Evolutionary conservation across 2,113 vertebrate genomes (phyloP).

Genomic region (Recurvirostra avosetta): DNA sequence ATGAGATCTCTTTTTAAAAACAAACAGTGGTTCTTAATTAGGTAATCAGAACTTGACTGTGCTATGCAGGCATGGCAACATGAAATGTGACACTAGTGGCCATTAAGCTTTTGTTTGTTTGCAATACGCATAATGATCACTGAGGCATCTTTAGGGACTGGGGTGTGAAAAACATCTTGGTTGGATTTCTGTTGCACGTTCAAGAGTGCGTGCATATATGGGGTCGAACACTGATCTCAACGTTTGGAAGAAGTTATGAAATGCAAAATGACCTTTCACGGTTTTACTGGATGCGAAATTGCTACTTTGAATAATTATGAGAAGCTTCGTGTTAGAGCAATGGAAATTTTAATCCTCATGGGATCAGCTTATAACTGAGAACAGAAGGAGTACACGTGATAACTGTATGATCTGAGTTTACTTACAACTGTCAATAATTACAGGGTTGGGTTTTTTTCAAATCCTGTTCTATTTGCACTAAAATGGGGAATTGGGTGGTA

Average conservation of each 20-base stretch:
- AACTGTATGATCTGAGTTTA: not conserved
- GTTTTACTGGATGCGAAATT: not conserved
- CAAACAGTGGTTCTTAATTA: not conserved
- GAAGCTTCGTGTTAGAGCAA: not conserved
- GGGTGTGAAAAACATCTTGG: not conserved
- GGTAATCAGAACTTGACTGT: not conserved
- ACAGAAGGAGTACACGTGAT: not conserved
- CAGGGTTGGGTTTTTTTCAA: too few species aligned
- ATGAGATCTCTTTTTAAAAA: not conserved
- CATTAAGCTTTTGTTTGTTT: not conserved
- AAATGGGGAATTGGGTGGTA: not conserved
- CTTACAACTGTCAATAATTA: not conserved
- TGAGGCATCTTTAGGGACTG: not conserved
- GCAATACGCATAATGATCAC: fast-evolving
- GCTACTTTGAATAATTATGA: not conserved
- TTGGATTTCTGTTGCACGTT: not conserved
- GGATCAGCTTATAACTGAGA: not conserved
- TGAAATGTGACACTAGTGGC: not conserved
- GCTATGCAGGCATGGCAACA: not conserved
- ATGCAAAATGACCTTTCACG: fast-evolving
- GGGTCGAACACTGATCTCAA: fast-evolving
- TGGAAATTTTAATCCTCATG: not conserved
- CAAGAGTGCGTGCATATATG: fast-evolving
- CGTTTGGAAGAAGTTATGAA: not conserved
- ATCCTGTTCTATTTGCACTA: not conserved